Percentiles rank a stretch among this genome's conserved stretches.
Conservation (phyloP, 2,113 vertebrate species). For the Oceanites oceanicus region DNA sequence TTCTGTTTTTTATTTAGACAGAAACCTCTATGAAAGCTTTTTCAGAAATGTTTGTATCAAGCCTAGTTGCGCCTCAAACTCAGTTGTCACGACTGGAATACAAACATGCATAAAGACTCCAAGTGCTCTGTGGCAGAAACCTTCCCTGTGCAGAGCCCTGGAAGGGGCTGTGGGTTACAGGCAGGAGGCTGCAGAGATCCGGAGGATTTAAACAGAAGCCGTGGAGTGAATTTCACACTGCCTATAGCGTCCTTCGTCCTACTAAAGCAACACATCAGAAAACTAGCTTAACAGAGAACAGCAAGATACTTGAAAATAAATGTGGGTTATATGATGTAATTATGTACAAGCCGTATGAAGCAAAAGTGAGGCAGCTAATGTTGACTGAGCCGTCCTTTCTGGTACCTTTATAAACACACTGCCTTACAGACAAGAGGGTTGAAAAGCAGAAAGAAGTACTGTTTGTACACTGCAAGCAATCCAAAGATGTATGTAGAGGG, state of each 20-base stretch:
- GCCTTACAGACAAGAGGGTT: neutral
- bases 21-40: neutral
- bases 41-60: neutral
- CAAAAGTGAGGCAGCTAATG: neutral
- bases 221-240: neutral
- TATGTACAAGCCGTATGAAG: neutral
- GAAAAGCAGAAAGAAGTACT: neutral
- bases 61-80: neutral
- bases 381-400: neutral
- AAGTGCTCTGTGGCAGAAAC: neutral
- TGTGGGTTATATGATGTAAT: neutral
- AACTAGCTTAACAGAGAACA: neutral
- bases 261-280: neutral
- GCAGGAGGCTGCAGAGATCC: neutral
- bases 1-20: neutral
- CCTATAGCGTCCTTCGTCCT: neutral
- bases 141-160: neutral
- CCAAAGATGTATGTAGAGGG: neutral
- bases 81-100: neutral
- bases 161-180: rapidly evolving
- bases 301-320: neutral
- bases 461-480: neutral
- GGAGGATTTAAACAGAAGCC: neutral
- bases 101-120: neutral
- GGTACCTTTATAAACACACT: neutral